These are phyloP conservation scores for Chrosomus eos DNA, from an alignment of 2,797 vertebrate species.

Conservation along the genomic window DNA sequence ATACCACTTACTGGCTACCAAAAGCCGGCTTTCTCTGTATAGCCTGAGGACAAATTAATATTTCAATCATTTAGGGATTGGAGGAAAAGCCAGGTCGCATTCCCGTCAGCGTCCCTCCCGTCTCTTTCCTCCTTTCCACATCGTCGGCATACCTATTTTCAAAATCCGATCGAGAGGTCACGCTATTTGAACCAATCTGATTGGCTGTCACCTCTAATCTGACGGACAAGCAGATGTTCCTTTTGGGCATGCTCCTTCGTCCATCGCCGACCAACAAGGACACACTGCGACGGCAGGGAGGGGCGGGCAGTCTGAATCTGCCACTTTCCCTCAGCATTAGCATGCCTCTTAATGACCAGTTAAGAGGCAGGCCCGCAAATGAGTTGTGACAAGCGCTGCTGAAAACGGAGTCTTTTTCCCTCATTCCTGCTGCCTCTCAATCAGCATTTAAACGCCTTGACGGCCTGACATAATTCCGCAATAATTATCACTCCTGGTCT, in stretches of 20 bases:
- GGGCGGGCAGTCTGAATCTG: slow-evolving; percentile 89
- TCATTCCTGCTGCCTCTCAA: slow-evolving; percentile 89
- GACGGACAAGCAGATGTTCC: slow-evolving; percentile 83
- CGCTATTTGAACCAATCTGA: slow-evolving; percentile 83
- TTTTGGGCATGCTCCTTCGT: slow-evolving; percentile 85
- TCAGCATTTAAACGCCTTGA: slow-evolving; percentile 91
- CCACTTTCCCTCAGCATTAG: slow-evolving; percentile 98
- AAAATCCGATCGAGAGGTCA: slow-evolving; percentile 78
- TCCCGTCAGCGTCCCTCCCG: slow-evolving; percentile 82
- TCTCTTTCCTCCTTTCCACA: slow-evolving; percentile 24
- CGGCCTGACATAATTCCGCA: slow-evolving; percentile 96
- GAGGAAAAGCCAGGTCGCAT: slow-evolving; percentile 76
- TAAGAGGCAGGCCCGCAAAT: slow-evolving; percentile 95
- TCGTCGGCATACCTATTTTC: slow-evolving; percentile 79
- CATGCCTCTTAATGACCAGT: slow-evolving; percentile 96
- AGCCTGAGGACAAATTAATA: slow-evolving; percentile 94
- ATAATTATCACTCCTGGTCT: slow-evolving; percentile 98
- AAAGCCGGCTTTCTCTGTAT: slow-evolving; percentile 81
- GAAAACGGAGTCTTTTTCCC: slow-evolving; percentile 89
- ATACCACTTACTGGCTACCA: slow-evolving; percentile 86
- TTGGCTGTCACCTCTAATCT: slow-evolving; percentile 90
- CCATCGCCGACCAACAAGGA: slow-evolving; percentile 87
- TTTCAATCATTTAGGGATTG: slow-evolving; percentile 90
- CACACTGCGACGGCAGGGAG: slow-evolving; percentile 77
- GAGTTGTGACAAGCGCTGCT: slow-evolving; percentile 94